Percentiles rank a stretch among this genome's conserved stretches.
These are phyloP conservation scores for Psittacara wagleri DNA, from an alignment of 2,113 vertebrate genomes.

Conservation along the genomic window DNA sequence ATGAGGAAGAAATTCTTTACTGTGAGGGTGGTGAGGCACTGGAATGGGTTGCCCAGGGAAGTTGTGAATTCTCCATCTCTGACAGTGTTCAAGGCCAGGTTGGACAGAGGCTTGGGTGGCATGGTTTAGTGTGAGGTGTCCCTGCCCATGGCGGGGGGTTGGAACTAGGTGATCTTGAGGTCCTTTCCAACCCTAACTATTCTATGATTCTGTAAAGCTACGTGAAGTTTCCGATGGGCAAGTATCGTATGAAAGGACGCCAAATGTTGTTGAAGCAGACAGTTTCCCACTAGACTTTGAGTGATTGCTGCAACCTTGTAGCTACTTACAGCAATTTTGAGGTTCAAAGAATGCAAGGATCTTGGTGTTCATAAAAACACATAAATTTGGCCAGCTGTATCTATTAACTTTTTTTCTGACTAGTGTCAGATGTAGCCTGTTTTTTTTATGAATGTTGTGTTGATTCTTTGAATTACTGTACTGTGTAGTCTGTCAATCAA, in stretches of 20 bases:
- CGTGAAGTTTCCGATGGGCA: not conserved
- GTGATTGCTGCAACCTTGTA: not conserved
- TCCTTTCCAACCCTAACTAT: too few relatives aligned
- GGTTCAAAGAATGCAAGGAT: not conserved
- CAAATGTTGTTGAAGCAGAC: not conserved
- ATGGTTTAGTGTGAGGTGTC: too few relatives aligned
- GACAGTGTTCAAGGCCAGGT: too few relatives aligned
- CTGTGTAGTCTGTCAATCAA: not conserved
- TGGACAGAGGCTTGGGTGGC: too few relatives aligned
- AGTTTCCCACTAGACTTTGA: not conserved
- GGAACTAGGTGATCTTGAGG: too few relatives aligned
- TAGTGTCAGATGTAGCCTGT: not conserved
- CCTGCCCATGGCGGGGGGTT: too few relatives aligned
- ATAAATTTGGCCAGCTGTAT: not conserved
- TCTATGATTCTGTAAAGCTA: not conserved
- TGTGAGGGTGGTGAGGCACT: too few relatives aligned
- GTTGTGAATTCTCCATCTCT: too few relatives aligned
- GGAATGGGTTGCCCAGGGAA: too few relatives aligned
- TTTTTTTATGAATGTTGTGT: not conserved
- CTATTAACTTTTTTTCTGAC: not conserved
- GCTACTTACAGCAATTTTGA: not conserved
- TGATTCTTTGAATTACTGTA: not conserved
- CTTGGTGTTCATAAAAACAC: not conserved
- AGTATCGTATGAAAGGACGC: not conserved
- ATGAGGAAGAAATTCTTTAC: too few relatives aligned